Evolutionary conservation across 2,797 vertebrate genomes (phyloP).

Genomic region (Tarsius wallacei): DNA sequence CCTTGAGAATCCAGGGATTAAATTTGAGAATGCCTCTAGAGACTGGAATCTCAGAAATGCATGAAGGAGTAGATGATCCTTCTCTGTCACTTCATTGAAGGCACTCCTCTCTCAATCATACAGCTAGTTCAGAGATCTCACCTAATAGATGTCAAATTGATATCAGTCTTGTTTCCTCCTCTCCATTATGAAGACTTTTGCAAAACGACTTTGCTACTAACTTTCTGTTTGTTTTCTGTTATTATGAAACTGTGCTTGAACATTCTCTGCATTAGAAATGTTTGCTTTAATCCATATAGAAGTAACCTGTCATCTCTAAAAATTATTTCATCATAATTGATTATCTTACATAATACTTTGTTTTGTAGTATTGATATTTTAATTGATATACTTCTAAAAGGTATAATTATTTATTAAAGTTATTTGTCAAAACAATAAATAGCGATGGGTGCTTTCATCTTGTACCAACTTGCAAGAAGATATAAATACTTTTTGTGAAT

Average conservation of each 20-base stretch:
- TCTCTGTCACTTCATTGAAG: not conserved
- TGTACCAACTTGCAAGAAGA: not conserved
- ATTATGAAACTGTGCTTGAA: not conserved
- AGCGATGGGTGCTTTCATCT: not conserved
- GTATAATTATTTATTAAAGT: not conserved
- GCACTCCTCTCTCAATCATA: not conserved
- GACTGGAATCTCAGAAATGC: not conserved
- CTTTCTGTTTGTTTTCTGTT: not conserved
- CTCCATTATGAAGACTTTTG: not conserved
- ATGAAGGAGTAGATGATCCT: not conserved
- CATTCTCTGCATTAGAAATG: not conserved
- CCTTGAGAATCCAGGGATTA: not conserved
- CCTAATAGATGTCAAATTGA: not conserved
- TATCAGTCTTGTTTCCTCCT: not conserved
- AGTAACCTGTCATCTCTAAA: not conserved
- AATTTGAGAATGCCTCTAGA: not conserved
- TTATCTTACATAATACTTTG: not conserved
- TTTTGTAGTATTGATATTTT: not conserved
- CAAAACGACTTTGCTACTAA: not conserved
- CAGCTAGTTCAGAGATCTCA: not conserved
- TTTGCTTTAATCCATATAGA: not conserved
- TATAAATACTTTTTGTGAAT: not conserved
- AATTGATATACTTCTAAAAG: not conserved
- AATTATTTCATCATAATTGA: not conserved
- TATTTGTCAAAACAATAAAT: not conserved